Conservation (phyloP, 2,113 vertebrate species). For the Macaca mulatta region DNA sequence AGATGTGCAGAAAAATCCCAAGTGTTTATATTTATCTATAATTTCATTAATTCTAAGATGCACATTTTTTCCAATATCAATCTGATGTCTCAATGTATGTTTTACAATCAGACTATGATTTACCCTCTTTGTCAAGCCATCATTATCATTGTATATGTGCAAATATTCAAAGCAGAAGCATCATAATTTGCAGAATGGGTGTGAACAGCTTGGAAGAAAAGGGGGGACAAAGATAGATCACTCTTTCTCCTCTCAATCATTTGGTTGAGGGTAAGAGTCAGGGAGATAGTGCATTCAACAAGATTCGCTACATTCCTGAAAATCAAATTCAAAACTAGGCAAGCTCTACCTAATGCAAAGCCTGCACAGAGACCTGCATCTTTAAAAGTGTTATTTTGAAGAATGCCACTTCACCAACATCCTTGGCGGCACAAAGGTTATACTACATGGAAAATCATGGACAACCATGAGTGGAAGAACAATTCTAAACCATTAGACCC, state of each 20-base stretch:
- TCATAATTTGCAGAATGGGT: neutral
- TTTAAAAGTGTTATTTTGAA: neutral
- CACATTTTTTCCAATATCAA: neutral
- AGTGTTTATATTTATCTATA: neutral
- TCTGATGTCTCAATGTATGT: neutral
- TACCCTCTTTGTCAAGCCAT: neutral
- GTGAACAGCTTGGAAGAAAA: neutral
- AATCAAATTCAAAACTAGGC: neutral
- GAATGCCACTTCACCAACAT: neutral
- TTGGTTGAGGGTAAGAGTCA: neutral
- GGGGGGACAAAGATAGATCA: neutral
- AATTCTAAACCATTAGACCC: neutral
- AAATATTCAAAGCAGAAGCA: slow-evolving; percentile 22
- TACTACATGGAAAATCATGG: neutral
- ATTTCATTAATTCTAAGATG: neutral
- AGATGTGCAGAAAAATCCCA: neutral
- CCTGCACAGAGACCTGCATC: neutral
- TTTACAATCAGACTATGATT: neutral
- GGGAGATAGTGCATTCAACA: neutral
- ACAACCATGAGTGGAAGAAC: neutral
- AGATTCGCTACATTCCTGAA: neutral
- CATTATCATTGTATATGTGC: neutral
- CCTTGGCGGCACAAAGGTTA: neutral
- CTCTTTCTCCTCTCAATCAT: neutral
- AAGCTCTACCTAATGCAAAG: neutral